Conservation (phyloP, 2,113 vertebrate species). For the Dryoscopus gambensis region DNA sequence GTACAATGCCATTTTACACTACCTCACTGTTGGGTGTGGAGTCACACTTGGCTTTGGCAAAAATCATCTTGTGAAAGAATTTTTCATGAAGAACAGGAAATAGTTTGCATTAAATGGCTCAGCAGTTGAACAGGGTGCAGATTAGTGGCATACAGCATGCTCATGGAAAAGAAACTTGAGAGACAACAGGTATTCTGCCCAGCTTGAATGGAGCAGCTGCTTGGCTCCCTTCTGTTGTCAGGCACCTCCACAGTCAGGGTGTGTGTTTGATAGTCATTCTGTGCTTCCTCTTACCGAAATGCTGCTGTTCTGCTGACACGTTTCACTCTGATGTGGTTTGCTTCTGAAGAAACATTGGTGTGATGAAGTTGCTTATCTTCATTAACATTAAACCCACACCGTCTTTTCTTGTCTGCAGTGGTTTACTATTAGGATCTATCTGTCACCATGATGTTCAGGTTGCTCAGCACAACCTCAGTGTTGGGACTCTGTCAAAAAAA, state of each 20-base stretch:
- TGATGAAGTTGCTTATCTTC: neutral
- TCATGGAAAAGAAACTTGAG: neutral
- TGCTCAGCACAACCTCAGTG: constrained; percentile 29
- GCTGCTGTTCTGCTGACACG: neutral
- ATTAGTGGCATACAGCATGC: neutral
- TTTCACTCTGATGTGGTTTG: neutral
- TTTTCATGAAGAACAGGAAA: neutral
- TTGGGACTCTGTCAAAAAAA: constrained; percentile 56
- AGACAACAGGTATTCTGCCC: neutral
- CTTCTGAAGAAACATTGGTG: neutral
- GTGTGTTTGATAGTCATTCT: neutral
- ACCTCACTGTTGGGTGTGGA: neutral
- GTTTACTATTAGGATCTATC: constrained; percentile 73
- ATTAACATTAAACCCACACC: neutral
- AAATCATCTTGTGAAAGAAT: neutral
- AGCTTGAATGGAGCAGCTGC: neutral
- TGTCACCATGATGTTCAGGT: constrained; percentile 69
- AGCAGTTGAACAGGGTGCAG: neutral
- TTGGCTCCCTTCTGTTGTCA: neutral
- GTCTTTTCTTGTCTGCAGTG: constrained; percentile 53
- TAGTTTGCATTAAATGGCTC: neutral
- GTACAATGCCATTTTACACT: neutral
- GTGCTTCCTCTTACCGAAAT: neutral
- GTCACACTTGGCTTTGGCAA: neutral
- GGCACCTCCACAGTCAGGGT: neutral